These are phyloP conservation scores for Calliphora vicina DNA, from an alignment of 1,140 invertebrate genomes.

Conservation along the genomic window DNA sequence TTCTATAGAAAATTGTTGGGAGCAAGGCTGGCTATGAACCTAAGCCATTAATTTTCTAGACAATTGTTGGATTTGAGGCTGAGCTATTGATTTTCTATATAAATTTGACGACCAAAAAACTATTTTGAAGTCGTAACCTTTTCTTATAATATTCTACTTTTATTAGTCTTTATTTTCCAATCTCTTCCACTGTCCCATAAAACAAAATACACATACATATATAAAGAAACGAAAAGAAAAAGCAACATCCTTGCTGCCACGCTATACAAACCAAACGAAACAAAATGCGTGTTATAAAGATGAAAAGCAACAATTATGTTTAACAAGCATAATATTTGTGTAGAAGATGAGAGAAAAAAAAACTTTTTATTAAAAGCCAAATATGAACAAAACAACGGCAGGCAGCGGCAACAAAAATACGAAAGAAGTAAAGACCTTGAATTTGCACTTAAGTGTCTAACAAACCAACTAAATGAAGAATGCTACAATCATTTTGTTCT, in stretches of 20 bases:
- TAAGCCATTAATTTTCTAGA: too few species aligned
- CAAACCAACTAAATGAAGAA: not conserved
- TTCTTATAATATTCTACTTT: too few species aligned
- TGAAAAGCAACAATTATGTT: conserved; percentile 17
- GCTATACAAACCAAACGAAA: not conserved
- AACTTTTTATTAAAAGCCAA: not conserved
- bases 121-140: too few species aligned
- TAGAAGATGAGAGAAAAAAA: not conserved
- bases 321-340: not conserved
- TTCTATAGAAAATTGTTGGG: too few species aligned
- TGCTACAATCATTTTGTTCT: not conserved
- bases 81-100: too few species aligned
- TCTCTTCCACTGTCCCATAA: not conserved
- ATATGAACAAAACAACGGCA: not conserved
- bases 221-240: not conserved
- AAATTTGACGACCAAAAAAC: too few species aligned
- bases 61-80: too few species aligned
- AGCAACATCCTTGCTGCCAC: not conserved
- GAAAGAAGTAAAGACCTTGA: not conserved
- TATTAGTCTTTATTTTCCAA: too few species aligned
- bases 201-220: not conserved
- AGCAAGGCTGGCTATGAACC: too few species aligned
- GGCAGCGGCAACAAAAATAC: not conserved
- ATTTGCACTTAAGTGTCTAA: conserved; percentile 1
- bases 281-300: not conserved